Evolutionary conservation across 53 echinoderm and acorn worm species (phyloP).

Genomic region (Arbacia lixula): DNA sequence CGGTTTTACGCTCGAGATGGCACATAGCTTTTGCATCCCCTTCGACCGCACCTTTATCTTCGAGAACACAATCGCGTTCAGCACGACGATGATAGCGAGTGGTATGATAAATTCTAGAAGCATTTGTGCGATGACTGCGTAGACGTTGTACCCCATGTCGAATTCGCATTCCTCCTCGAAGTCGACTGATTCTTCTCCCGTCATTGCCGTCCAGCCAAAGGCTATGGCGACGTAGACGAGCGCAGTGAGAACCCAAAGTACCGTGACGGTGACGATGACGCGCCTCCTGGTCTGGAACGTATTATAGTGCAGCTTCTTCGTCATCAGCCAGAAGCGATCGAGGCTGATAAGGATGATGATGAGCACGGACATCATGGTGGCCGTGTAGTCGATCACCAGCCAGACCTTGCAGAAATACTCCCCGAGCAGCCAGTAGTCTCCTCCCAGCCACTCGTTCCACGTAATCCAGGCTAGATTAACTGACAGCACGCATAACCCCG

Average conservation of each 20-base stretch:
- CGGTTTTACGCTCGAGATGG: too few relatives aligned
- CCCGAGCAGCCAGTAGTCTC: slow-evolving; percentile 45
- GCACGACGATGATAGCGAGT: slow-evolving; percentile 51
- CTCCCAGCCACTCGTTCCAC: slow-evolving; percentile 4
- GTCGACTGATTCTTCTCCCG: slow-evolving; percentile 51
- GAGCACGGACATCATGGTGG: slow-evolving; percentile 33
- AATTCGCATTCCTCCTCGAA: slow-evolving; percentile 67
- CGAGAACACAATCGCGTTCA: slow-evolving; percentile 62
- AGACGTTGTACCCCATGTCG: slow-evolving; percentile 44
- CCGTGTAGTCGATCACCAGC: slow-evolving; percentile 56
- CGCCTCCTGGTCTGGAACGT: slow-evolving; percentile 51
- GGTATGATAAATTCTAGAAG: slow-evolving; percentile 68
- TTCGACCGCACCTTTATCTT: slow-evolving; percentile 59
- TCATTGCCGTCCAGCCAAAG: slow-evolving; percentile 62
- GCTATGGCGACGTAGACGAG: slow-evolving; percentile 46
- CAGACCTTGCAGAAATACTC: slow-evolving; percentile 59
- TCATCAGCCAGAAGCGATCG: slow-evolving; percentile 76
- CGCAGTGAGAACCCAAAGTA: slow-evolving; percentile 33
- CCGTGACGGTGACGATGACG: slow-evolving; percentile 6
- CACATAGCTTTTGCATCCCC: not conserved
- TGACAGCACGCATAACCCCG: slow-evolving; percentile 41
- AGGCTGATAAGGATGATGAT: slow-evolving; percentile 69
- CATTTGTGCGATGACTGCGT: slow-evolving; percentile 14
- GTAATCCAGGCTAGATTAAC: slow-evolving; percentile 54
- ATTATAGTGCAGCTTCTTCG: slow-evolving; percentile 65